Evolutionary conservation across 1,140 invertebrate genomes (phyloP), one percentile per base, ranked within the genome.

Genomic region (Bombus haemorrhoidalis): DNA sequence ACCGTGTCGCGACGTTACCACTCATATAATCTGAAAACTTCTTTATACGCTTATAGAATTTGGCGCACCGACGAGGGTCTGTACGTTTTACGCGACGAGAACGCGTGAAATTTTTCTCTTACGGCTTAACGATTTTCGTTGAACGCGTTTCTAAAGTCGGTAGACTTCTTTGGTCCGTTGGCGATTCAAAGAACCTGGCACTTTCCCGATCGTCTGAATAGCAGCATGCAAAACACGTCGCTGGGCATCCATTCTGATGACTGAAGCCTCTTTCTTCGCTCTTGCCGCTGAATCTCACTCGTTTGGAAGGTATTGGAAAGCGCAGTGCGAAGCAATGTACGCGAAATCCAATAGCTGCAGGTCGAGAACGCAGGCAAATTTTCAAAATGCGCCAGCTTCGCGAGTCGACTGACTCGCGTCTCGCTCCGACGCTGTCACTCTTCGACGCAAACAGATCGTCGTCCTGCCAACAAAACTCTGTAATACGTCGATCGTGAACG

Each of bases 141-240:
- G 32, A 34, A 69, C 15, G 41, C 25, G 68, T 28, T 39, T 28
- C 68, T 2, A 69, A 69, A 53, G 22, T 32, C 13, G 6, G 15
- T 2, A 10, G 39, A 66, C 22, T 41, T 41, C 10, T 47, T 22
- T 13, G 18, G 32, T 28, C n/a, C 28, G 18, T 25, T 5, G 5
- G 34, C 34, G 39, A 32, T 77, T 32, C 72, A 68, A 83, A 68
- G 43, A 18, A 77, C 25, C 43, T 37, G 37, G 25, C 59, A 47
- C 73, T 47, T 66, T 28, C 37, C 53, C 12, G 47, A 34, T 18
- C 73, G 28, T 39, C 62, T 53, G 72, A 76, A 75, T 76, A 5
- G 8, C 28, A 22, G 10, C 47, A 68, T 53, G 64, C 73, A 68
- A 83, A 57, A 66, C 73, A 66, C 81, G 73, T 76, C 53, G 80